Base-by-base conservation (phyloP, 2,888 invertebrate species). In the Tyria jacobaeae region DNA sequence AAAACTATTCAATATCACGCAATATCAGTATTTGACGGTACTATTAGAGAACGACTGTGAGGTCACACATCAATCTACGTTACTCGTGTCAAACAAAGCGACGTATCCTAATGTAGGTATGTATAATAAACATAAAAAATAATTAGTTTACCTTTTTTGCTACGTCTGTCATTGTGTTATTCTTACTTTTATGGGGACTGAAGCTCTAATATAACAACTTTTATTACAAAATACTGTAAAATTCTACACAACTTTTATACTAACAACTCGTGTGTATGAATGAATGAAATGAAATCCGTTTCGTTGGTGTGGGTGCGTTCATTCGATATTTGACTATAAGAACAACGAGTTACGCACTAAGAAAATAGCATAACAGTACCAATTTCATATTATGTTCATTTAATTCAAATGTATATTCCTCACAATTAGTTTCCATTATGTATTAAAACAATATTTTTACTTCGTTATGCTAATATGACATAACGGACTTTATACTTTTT, bases 91-190 rank as follows among this genome's bases (percentile, higher is more conserved):
- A 87, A 87, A 85, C 79, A 83, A 81, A 78, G 80, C 76, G 75
- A 52, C 34, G 52, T 21, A 44, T 21, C 12, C n/a, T n/a, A n/a
- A n/a, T n/a, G 44, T 44, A 44, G 21, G n/a, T 55, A 59, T 70
- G 67, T 60, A 71, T 67, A 63, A 65, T 57, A 64, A 74, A n/a
- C n/a, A n/a, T n/a, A n/a, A 76, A 73, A 69, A 60, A 44, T 56
- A 49, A 64, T 56, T 52, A 55, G 39, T 83, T 88, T 90, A 93
- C 93, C 92, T 94, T 92, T 86, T 89, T 90, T 69, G 90, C 87
- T 68, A 92, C 88, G 87, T 92, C 91, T 85, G 91, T 86, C 93
- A 94, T 93, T 86, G 76, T 92, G 73, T 65, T 73, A 70, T 57
- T 62, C 66, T 71, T 71, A 74, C 60, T 64, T 68, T 65, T 70